Conservation (phyloP, 2,797 vertebrate species). For the Sitta carolinensis region DNA sequence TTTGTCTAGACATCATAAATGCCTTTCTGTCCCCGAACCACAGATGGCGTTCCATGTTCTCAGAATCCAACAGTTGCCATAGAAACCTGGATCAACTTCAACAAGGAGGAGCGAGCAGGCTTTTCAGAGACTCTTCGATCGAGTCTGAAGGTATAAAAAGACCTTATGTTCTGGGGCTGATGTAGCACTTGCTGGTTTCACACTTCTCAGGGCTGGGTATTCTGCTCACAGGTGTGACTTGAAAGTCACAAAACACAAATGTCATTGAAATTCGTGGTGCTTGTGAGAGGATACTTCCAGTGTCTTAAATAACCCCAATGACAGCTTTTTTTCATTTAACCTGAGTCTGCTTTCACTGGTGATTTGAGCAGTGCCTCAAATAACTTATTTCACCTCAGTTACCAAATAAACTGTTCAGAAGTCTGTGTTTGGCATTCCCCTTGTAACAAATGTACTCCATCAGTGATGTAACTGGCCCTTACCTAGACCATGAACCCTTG, state of each 20-base stretch:
- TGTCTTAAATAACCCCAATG: neutral
- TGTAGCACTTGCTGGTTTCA: neutral
- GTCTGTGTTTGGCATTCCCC: neutral
- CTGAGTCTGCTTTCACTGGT: neutral
- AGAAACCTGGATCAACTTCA: conserved; percentile 94
- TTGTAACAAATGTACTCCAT: neutral
- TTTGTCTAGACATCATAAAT: neutral
- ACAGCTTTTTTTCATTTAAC: neutral
- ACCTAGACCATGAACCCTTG: neutral
- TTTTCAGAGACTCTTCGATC: conserved; percentile 89
- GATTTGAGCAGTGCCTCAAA: neutral
- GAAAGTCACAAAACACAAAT: neutral
- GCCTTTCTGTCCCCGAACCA: conserved; percentile 45
- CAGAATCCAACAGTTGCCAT: conserved; percentile 94
- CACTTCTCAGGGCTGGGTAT: neutral
- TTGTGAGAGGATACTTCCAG: neutral
- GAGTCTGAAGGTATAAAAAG: conserved; percentile 88
- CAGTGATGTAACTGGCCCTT: neutral
- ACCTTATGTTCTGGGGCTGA: neutral
- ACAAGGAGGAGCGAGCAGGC: conserved; percentile 93
- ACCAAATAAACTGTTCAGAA: neutral
- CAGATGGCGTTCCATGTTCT: conserved; percentile 96
- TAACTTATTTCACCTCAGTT: neutral
- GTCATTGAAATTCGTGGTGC: neutral
- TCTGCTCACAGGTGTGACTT: neutral